Evolutionary conservation across 2,888 invertebrate genomes (phyloP), one percentile per base, ranked within the genome.

Genomic region (Tortrix viridana): DNA sequence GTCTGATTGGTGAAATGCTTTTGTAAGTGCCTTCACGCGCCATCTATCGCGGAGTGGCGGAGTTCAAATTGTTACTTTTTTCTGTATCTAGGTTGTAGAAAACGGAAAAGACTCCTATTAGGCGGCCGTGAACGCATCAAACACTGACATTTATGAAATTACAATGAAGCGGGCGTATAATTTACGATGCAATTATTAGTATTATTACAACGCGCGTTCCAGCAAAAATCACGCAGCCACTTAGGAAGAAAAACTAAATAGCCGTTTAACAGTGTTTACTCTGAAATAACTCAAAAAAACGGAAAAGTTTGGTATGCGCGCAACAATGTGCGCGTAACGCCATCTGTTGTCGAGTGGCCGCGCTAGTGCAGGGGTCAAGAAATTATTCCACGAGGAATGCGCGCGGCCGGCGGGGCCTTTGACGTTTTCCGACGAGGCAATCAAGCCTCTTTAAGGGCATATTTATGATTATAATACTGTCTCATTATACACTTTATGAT

Each of bases 401-500:
- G 74, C 83, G 75, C 84, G 79, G 81, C 79, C 78, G 76, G 88
- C 89, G 89, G 89, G 76, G 73, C 81, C 92, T 92, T 92, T 92
- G 92, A 91, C 82, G 86, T 79, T 76, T 89, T 87, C 91, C 91
- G 87, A 89, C 89, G 88, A 87, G 87, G 90, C 88, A 91, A 92
- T 92, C 92, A 90, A 86, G 75, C 85, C 89, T 86, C 85, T 85
- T 91, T 91, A 90, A 87, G 81, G 86, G 81, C 86, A 89, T 91
- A 91, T 92, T 92, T 91, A 91, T 86, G 89, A 90, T 91, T 90
- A 89, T 91, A 91, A 91, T 90, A 91, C 89, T 81, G 87, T 84
- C 87, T 88, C 87, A 85, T 90, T 90, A 89, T 90, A 85, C 85
- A 87, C 84, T 87, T 89, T 89, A 90, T 89, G 86, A 90, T 88